Conservation (phyloP, 2,797 vertebrate genomes). For the Schizopygopsis malacanthus region DNA sequence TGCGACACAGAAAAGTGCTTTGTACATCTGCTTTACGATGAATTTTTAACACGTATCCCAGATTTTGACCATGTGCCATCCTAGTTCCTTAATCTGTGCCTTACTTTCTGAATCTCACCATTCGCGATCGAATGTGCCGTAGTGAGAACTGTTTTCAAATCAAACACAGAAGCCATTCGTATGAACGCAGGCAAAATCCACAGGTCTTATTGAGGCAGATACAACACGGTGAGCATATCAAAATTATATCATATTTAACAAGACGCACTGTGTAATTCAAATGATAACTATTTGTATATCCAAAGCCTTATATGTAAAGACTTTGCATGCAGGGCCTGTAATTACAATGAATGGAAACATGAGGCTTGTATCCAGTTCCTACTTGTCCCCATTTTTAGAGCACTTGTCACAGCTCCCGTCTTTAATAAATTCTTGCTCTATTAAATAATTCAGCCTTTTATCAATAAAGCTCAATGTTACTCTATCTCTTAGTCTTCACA, state of each 20-base stretch:
- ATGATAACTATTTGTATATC: constrained; percentile 50
- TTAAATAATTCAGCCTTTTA: constrained; percentile 70
- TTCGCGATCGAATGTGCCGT: neutral
- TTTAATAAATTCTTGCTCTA: constrained; percentile 62
- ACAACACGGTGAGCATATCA: constrained; percentile 33
- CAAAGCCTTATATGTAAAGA: constrained; percentile 31
- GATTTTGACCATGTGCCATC: constrained; percentile 48
- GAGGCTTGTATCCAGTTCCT: constrained; percentile 49
- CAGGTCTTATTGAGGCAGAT: neutral
- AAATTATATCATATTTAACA: constrained; percentile 48
- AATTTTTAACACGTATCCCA: constrained; percentile 64
- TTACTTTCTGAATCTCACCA: neutral
- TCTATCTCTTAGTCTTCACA: constrained; percentile 66
- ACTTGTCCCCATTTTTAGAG: constrained; percentile 58
- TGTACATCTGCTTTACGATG: constrained; percentile 57
- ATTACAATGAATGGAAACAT: constrained; percentile 59
- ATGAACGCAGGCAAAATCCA: neutral
- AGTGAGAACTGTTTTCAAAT: neutral
- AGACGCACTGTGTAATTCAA: constrained; percentile 37
- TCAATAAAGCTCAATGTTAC: constrained; percentile 68
- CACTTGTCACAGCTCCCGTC: constrained; percentile 56
- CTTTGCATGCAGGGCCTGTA: constrained; percentile 31
- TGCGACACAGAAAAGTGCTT: constrained; percentile 27
- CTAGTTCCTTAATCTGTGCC: constrained; percentile 9
- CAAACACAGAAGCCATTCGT: constrained; percentile 1